Conservation (phyloP, 2,888 invertebrate species). For the Notodonta dromedarius region DNA sequence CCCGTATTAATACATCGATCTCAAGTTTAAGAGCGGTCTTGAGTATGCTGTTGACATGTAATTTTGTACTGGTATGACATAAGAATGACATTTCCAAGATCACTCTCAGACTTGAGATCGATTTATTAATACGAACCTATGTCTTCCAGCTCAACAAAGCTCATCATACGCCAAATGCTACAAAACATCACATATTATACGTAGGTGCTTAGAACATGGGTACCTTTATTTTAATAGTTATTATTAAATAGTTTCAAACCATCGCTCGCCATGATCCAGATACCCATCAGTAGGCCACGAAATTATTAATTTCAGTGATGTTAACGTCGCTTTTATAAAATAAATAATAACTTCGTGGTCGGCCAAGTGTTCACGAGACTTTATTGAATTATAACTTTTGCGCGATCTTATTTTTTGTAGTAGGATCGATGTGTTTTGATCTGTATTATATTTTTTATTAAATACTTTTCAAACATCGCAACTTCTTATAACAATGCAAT, state of each 20-base stretch:
- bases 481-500: too few species aligned
- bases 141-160: too few species aligned
- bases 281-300: slow-evolving; percentile 38
- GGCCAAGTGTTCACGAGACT: slow-evolving; percentile 42
- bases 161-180: too few species aligned
- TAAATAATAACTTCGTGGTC: slow-evolving; percentile 57
- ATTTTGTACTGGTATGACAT: too few species aligned
- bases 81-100: too few species aligned
- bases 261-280: slow-evolving; percentile 30
- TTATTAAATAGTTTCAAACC: slow-evolving; percentile 5
- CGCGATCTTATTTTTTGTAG: slow-evolving; percentile 49
- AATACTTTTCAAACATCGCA: background rate
- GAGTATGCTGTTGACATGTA: too few species aligned
- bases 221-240: background rate
- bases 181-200: background rate
- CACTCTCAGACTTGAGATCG: too few species aligned
- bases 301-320: slow-evolving; percentile 47
- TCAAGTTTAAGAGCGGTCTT: too few species aligned
- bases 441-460: background rate
- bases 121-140: too few species aligned
- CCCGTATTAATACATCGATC: too few species aligned
- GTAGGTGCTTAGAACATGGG: background rate
- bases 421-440: slow-evolving; percentile 22
- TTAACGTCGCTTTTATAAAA: slow-evolving; percentile 46
- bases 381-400: slow-evolving; percentile 64